Base-by-base conservation (phyloP, 1,140 invertebrate species). In the Meloidogyne chitwoodi region DNA sequence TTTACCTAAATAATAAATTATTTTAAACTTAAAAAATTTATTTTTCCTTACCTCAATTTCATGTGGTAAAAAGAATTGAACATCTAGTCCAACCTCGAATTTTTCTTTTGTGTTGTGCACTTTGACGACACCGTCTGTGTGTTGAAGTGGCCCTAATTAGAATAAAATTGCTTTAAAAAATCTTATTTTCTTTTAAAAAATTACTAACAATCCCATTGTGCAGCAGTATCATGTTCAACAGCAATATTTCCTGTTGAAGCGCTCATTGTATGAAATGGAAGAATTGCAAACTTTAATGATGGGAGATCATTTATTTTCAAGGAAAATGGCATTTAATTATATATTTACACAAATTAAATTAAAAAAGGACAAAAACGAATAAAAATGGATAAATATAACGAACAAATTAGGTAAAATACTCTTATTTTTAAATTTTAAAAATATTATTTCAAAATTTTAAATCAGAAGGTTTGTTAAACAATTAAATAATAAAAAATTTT, bases 11-110 rank as follows among this genome's bases (percentile, higher is more conserved):
- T 75, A 48, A 10, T 61, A 26, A 27, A 41, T 16, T 14, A 68
- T 24, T 26, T 44, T 10, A 16, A 61, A 38, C 34, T 48, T 48
- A 62, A 34, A 62, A n/a, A 44, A 56, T 31, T 22, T 38, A 22
- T 29, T 19, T 8, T 31, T 6, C 2, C 29, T 74, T 64, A 84
- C 84, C 71, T 85, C 83, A 73, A 85, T 87, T 74, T 86, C 84
- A 68, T 86, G 83, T 27, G 84, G 84, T 14, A 79, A 65, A 70
- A 86, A 86, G 77, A 80, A 85, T 65, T 85, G 84, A 41, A 76
- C 85, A 71, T 86, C 84, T 22, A 86, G 78, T 67, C 85, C 85
- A 69, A 86, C 84, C 73, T 85, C 81, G 65, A 80, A 86, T 56
- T 87, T 87, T 16, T 87, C 85, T 19, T 65, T 64, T 34, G 80